Evolutionary conservation across 2,888 invertebrate species (phyloP).

Genomic region (Drosophila ustulata): DNA sequence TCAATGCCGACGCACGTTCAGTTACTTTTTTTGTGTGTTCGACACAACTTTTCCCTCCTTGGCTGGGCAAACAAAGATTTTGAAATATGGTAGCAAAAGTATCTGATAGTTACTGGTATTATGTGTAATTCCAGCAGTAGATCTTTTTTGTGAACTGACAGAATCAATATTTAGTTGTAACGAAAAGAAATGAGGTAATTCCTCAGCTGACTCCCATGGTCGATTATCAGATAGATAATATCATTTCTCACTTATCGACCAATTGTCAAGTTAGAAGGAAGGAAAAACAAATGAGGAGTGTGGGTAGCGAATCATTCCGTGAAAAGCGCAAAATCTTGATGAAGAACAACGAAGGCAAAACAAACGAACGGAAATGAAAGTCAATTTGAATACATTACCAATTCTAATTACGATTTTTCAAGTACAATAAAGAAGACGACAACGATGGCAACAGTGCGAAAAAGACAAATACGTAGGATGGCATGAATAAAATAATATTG

Average conservation of each 20-base stretch:
- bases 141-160: slow-evolving; percentile 22
- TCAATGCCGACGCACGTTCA: slow-evolving; percentile 64
- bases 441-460: slow-evolving; percentile 42
- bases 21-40: slow-evolving; percentile 45
- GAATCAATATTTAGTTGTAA: slow-evolving; percentile 48
- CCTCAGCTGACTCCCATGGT: not conserved
- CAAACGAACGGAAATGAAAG: slow-evolving; percentile 78
- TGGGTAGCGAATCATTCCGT: not conserved
- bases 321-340: slow-evolving; percentile 66
- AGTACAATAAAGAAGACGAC: slow-evolving; percentile 64
- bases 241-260: slow-evolving; percentile 39
- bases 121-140: slow-evolving; percentile 40
- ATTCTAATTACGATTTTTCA: slow-evolving; percentile 81
- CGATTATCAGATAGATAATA: slow-evolving; percentile 43
- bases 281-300: slow-evolving; percentile 11
- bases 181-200: slow-evolving; percentile 18
- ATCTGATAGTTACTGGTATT: slow-evolving; percentile 40
- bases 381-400: slow-evolving; percentile 81
- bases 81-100: slow-evolving; percentile 70
- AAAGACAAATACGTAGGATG: slow-evolving; percentile 62
- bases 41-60: slow-evolving; percentile 53
- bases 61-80: slow-evolving; percentile 66
- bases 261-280: slow-evolving; percentile 33
- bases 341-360: slow-evolving; percentile 56
- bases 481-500: slow-evolving; percentile 79